Conservation (phyloP, 2,888 invertebrate genomes). For the Anthoptus insignis region DNA sequence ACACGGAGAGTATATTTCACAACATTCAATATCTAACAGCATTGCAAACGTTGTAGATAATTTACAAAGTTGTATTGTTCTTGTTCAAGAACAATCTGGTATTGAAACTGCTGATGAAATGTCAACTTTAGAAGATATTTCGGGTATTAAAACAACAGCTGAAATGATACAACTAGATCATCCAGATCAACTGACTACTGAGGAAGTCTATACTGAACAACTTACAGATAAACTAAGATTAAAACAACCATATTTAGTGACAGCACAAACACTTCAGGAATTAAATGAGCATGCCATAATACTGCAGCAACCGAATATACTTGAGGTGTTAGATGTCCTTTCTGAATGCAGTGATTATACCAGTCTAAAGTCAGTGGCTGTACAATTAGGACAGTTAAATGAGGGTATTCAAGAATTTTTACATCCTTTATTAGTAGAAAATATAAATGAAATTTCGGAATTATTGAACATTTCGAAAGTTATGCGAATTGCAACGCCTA, state of each 20-base stretch:
- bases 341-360: constrained; percentile 72
- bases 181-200: constrained; percentile 64
- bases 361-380: constrained; percentile 66
- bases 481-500: constrained; percentile 69
- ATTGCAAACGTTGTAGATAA: constrained; percentile 73
- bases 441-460: constrained; percentile 59
- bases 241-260: constrained; percentile 52
- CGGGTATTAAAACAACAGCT: constrained; percentile 85
- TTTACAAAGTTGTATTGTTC: constrained; percentile 76
- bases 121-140: constrained; percentile 86
- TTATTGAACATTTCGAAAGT: constrained; percentile 62
- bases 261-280: constrained; percentile 70
- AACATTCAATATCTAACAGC: constrained; percentile 62
- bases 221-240: constrained; percentile 52
- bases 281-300: constrained; percentile 69
- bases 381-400: constrained; percentile 65
- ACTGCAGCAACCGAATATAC: constrained; percentile 68
- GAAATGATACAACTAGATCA: constrained; percentile 74
- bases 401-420: constrained; percentile 69
- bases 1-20: constrained; percentile 63
- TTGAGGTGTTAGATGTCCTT: constrained; percentile 70
- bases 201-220: constrained; percentile 50
- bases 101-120: constrained; percentile 83
- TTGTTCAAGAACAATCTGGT: constrained; percentile 78
- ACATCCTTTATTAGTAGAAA: constrained; percentile 72